Evolutionary conservation across 2,888 invertebrate species (phyloP).

Genomic region (Heteropelma amictum): DNA sequence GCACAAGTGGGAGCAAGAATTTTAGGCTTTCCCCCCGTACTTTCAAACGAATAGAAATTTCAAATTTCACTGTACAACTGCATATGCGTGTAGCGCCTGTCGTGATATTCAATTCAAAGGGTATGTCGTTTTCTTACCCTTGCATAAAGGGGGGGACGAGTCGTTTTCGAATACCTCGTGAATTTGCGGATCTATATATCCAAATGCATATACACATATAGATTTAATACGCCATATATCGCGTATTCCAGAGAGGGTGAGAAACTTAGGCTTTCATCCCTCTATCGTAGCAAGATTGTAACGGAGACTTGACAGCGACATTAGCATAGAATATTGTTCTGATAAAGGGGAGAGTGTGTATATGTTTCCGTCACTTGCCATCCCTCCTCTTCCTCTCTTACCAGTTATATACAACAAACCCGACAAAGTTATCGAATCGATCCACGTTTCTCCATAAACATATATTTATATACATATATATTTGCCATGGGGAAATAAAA

Average conservation of each 20-base stretch:
- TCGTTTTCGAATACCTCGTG: slow-evolving; percentile 41
- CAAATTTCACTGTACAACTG: no score
- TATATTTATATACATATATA: neutral
- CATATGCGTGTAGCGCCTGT: slow-evolving; percentile 3
- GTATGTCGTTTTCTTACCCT: slow-evolving; percentile 48
- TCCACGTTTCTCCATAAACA: slow-evolving; percentile 38
- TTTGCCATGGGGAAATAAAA: neutral
- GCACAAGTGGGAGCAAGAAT: no score
- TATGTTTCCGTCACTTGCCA: slow-evolving; percentile 35
- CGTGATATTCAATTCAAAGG: slow-evolving; percentile 56
- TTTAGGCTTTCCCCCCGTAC: no score
- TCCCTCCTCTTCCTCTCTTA: slow-evolving; percentile 44
- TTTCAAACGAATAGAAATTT: no score
- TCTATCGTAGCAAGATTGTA: slow-evolving; percentile 67
- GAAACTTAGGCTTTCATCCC: slow-evolving; percentile 46
- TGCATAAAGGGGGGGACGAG: slow-evolving; percentile 15
- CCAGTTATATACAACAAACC: slow-evolving; percentile 52
- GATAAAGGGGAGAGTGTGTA: slow-evolving; percentile 51
- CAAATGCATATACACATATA: neutral
- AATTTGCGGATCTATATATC: neutral
- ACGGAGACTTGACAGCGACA: slow-evolving; percentile 60
- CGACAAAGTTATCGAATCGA: slow-evolving; percentile 64
- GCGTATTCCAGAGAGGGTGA: slow-evolving; percentile 12
- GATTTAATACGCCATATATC: neutral
- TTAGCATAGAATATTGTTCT: slow-evolving; percentile 70